Evolutionary conservation across 2,113 vertebrate genomes (phyloP).

Genomic region (Muntiacus muntjak): DNA sequence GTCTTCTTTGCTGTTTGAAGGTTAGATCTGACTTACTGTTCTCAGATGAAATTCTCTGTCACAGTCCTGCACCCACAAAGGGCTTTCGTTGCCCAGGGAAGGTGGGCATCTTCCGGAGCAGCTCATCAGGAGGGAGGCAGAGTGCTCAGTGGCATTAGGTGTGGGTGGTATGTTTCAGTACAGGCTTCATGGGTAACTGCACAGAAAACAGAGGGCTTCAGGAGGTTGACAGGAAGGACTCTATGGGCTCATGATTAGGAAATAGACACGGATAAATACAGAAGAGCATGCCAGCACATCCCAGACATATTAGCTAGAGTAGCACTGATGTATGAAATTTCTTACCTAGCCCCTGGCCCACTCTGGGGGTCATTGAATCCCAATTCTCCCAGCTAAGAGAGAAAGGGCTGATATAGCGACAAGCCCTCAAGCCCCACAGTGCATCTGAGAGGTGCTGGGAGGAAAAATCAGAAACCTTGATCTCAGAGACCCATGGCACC

Average conservation of each 20-base stretch:
- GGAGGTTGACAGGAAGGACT: neutral
- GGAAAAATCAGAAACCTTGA: neutral
- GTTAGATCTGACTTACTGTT: neutral
- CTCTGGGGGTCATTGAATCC: neutral
- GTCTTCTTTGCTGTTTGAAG: neutral
- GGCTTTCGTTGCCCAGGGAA: neutral
- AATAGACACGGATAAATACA: neutral
- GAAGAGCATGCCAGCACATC: neutral
- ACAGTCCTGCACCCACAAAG: neutral
- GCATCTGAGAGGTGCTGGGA: neutral
- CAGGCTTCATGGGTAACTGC: neutral
- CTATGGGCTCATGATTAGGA: neutral
- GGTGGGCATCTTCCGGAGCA: neutral
- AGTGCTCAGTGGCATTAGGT: neutral
- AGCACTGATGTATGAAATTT: neutral
- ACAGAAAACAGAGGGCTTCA: neutral
- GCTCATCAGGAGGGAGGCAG: neutral
- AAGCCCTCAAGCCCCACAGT: neutral
- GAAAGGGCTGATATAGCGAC: neutral
- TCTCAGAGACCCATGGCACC: neutral
- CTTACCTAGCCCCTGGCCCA: neutral
- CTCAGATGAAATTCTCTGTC: neutral
- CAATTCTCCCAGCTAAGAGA: neutral
- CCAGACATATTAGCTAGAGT: neutral
- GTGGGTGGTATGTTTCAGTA: neutral